Evolutionary conservation across 2,113 vertebrate species (phyloP).

Genomic region (Garra rufa): DNA sequence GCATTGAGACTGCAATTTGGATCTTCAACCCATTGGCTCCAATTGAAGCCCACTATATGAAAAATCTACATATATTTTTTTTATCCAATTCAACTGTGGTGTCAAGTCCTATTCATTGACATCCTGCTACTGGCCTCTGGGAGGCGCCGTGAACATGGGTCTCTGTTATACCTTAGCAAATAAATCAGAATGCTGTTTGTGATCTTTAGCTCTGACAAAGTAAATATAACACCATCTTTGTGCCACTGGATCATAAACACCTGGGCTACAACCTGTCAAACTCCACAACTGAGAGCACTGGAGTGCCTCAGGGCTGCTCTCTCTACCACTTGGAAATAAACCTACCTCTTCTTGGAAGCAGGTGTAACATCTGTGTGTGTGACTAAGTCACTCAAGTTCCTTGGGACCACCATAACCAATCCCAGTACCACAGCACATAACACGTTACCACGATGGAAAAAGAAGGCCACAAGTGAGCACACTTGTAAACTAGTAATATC

Average conservation of each 20-base stretch:
- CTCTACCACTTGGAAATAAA: not conserved
- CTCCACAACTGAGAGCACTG: not conserved
- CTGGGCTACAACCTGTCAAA: not conserved
- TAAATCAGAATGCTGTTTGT: not conserved
- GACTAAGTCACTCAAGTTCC: not conserved
- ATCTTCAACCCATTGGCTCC: too few species aligned
- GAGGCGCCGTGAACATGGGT: not conserved
- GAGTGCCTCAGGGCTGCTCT: not conserved
- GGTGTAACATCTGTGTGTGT: not conserved
- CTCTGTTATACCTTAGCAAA: not conserved
- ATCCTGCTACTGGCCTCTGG: not conserved
- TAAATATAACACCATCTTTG: not conserved
- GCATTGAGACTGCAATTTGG: too few species aligned
- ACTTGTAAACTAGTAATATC: not conserved
- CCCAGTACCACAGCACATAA: not conserved
- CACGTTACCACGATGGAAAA: not conserved
- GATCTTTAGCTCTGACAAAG: not conserved
- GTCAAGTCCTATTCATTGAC: not conserved
- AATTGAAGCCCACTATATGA: too few species aligned
- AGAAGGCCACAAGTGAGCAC: not conserved
- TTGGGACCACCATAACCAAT: constrained; percentile 1
- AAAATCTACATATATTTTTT: too few species aligned
- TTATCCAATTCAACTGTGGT: not conserved
- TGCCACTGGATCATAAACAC: not conserved
- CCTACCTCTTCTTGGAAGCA: not conserved